Base-by-base conservation (phyloP, 2,797 vertebrate genomes). In the Erithacus rubecula region DNA sequence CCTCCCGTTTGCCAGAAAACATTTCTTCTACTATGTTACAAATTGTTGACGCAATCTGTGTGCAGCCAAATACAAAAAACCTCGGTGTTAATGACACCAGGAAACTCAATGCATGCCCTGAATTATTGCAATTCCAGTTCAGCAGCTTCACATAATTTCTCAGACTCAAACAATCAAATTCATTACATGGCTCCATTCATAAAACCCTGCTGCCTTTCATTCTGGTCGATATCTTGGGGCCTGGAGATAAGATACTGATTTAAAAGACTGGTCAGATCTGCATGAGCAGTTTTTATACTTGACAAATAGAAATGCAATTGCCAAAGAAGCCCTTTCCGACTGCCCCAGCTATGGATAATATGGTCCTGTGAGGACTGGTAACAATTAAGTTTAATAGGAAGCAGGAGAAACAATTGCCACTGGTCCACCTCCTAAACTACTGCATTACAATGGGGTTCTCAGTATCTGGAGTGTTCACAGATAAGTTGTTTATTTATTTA, bases 51-150 rank as follows among this genome's bases (percentile, higher is more conserved):
- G 53, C 72, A 87, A 68, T 59, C 37, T 80, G 62, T 19, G 46
- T 71, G 55, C 68, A 77, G 70, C 68, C 92, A 55, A 46, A 90
- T 29, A 94, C 83, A 97, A 96, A 86, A 88, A 91, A 82, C 76
- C 46, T 64, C 93, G 94, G 81, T 93, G 90, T 97, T 95, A 92
- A 83, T 43, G 78, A 87, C 53, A 90, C 60, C 91, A 91, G 93
- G 94, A 96, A 97, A 84, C 75, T 71, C 78, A 79, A 2, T 15
- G 81, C 81, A 63, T 51, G 10, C 60, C 94, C 92, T 89, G 88
- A 41, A 89, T 87, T 96, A 96, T 46, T 97, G 88, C 69, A 90
- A 93, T 97, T 97, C 95, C 90, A 92, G 94, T 94, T 93, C 71
- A 77, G 90, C 78, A 89, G 88, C 92, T 95, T 87, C 90, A 75